These are phyloP conservation scores for Myopa testacea DNA, from an alignment of 2,888 invertebrate genomes.

Conservation along the genomic window DNA sequence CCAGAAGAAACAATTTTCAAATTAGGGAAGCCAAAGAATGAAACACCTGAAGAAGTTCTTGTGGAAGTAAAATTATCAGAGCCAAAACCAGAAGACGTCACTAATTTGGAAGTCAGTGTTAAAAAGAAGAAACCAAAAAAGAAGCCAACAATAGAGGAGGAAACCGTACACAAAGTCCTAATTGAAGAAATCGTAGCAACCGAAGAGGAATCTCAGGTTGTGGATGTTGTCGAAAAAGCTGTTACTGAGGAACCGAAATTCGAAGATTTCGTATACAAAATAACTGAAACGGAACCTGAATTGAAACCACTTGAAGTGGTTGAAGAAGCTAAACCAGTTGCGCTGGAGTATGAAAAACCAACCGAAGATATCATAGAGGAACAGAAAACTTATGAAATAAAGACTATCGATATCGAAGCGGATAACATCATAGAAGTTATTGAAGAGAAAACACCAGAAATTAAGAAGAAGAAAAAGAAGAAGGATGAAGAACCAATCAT, in stretches of 20 bases:
- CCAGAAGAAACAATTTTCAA: conserved; percentile 45
- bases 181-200: conserved; percentile 55
- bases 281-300: conserved; percentile 59
- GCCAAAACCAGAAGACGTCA: conserved; percentile 47
- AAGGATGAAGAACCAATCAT: conserved; percentile 58
- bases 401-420: conserved; percentile 62
- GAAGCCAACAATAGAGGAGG: conserved; percentile 57
- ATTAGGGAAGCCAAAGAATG: conserved; percentile 51
- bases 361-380: conserved; percentile 64
- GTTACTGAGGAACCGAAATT: conserved; percentile 58
- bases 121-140: conserved; percentile 58
- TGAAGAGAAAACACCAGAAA: conserved; percentile 41
- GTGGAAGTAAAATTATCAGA: conserved; percentile 55
- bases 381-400: conserved; percentile 53
- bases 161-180: conserved; percentile 47
- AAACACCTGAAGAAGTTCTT: conserved; percentile 62
- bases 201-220: conserved; percentile 44
- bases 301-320: conserved; percentile 60
- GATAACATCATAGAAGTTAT: conserved; percentile 50
- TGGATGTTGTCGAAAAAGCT: conserved; percentile 44
- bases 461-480: conserved; percentile 52
- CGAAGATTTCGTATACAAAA: conserved; percentile 23
- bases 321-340: conserved; percentile 51
- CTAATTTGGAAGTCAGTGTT: conserved; percentile 45
- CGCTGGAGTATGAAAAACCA: conserved; percentile 59